These are phyloP conservation scores for Aptenodytes patagonicus DNA, from an alignment of 2,113 vertebrate genomes.

Conservation along the genomic window DNA sequence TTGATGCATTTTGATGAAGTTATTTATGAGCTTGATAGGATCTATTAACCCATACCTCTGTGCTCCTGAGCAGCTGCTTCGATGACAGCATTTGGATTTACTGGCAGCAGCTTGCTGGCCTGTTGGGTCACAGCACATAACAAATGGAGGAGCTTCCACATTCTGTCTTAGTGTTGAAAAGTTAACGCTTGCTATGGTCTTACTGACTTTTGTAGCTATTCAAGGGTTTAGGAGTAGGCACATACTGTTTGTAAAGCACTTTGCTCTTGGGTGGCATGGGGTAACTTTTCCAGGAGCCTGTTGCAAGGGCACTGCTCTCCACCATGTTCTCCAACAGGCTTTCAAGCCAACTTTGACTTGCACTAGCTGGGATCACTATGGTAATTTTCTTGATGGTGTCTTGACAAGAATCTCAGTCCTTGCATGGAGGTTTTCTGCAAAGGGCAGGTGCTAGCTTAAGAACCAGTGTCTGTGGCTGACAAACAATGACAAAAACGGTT, in stretches of 20 bases:
- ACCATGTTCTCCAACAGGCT: neutral
- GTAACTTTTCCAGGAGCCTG: neutral
- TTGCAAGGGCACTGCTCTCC: neutral
- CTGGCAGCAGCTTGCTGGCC: neutral
- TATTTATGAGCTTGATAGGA: neutral
- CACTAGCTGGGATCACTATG: neutral
- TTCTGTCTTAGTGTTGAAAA: neutral
- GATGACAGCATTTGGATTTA: neutral
- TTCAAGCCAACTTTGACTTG: neutral
- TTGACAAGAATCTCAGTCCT: neutral
- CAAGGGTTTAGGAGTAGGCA: neutral
- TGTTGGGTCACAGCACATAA: neutral
- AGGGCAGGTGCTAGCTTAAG: neutral
- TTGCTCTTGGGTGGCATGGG: neutral
- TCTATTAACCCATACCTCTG: neutral
- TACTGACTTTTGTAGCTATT: neutral
- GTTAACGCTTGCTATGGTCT: neutral
- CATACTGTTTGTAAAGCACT: neutral
- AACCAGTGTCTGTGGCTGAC: neutral
- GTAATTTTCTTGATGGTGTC: neutral
- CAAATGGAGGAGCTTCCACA: neutral
- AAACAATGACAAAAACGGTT: neutral
- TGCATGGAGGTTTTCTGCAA: neutral
- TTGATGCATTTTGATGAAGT: neutral
- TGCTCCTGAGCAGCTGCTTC: neutral